Evolutionary conservation across 2,888 invertebrate species (phyloP).

Genomic region (Eupithecia inturbata): DNA sequence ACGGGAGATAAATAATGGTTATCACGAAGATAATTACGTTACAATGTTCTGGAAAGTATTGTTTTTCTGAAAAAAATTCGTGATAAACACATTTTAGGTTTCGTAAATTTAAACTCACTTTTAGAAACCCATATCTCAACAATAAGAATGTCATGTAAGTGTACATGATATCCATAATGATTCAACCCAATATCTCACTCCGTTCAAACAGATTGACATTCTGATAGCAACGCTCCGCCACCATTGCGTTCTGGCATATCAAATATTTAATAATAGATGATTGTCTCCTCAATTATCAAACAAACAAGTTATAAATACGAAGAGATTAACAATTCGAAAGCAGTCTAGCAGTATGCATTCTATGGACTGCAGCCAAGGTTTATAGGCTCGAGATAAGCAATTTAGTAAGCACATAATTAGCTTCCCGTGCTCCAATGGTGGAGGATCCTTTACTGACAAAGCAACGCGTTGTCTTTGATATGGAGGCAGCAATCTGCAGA

Average conservation of each 20-base stretch:
- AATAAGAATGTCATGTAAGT: neutral
- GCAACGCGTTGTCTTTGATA: slow-evolving; percentile 3
- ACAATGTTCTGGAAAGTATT: neutral
- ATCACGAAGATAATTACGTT: slow-evolving; percentile 18
- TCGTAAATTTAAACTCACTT: neutral
- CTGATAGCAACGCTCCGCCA: neutral
- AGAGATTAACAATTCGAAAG: slow-evolving; percentile 69
- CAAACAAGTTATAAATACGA: slow-evolving; percentile 63
- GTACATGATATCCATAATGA: neutral
- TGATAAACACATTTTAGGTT: neutral
- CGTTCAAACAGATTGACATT: neutral
- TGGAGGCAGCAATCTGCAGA: too few species aligned
- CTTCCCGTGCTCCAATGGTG: slow-evolving; percentile 52
- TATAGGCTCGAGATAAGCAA: slow-evolving; percentile 49
- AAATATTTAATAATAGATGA: slow-evolving; percentile 12
- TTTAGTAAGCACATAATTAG: slow-evolving; percentile 67
- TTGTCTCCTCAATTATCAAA: slow-evolving; percentile 25
- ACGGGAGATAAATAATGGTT: slow-evolving; percentile 27
- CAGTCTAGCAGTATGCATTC: slow-evolving; percentile 61
- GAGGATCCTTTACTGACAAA: slow-evolving; percentile 33
- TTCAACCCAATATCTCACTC: neutral
- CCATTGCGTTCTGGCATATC: neutral
- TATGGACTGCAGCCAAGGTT: slow-evolving; percentile 71
- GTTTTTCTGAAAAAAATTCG: neutral
- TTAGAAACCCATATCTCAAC: neutral